A percentile compares a stretch with the other conserved stretches of the same genome.
These are phyloP conservation scores for Forbesichthys papilliferus DNA, from an alignment of 2,113 vertebrate genomes.

Conservation along the genomic window DNA sequence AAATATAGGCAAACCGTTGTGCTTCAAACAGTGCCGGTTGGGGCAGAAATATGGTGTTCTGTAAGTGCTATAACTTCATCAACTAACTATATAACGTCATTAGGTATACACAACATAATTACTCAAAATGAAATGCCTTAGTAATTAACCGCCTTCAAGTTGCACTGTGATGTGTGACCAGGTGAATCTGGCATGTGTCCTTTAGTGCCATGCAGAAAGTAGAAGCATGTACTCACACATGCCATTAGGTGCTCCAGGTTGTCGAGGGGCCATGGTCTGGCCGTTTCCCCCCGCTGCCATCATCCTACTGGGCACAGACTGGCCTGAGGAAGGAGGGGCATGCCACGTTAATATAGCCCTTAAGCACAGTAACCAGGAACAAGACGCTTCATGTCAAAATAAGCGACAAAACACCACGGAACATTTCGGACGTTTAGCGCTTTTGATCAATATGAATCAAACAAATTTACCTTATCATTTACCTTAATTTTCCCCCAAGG, in stretches of 20 bases:
- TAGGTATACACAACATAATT: no score
- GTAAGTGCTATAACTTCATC: no score
- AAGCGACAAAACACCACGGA: no score
- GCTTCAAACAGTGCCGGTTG: no score
- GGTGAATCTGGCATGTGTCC: not conserved
- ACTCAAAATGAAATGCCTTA: not conserved
- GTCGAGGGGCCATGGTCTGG: conserved; percentile 78
- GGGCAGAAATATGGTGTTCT: no score
- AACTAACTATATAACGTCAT: no score
- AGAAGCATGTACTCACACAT: conserved; percentile 83
- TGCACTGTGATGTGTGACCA: not conserved
- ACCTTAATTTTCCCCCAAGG: not conserved
- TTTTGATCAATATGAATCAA: not conserved
- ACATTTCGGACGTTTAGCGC: not conserved
- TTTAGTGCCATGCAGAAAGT: not conserved
- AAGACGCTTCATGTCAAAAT: not conserved
- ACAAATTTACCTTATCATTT: not conserved
- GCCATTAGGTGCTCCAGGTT: conserved; percentile 85
- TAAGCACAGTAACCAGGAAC: not conserved
- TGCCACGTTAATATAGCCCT: not conserved
- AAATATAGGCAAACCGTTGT: no score
- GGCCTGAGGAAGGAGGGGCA: conserved; percentile 50
- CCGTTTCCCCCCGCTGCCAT: conserved; percentile 66
- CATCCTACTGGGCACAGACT: conserved; percentile 78
- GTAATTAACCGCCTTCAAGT: not conserved